phyloP scores from a whole-genome alignment of 1,140 invertebrate species.

The Nilaparvata lugens region DNA sequence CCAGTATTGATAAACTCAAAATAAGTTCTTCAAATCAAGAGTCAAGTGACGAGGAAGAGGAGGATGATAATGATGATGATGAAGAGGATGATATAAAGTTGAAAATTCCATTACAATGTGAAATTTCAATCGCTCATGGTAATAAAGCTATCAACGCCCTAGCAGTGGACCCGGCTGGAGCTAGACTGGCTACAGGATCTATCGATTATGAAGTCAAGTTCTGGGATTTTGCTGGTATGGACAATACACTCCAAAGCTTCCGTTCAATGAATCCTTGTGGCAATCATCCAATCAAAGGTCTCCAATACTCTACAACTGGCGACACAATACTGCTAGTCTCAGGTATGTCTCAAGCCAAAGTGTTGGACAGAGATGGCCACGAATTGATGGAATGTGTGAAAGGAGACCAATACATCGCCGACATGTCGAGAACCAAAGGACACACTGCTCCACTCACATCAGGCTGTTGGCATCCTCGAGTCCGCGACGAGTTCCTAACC shows the following conservation, averaged over 20 bases:
- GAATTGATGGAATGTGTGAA: slow-evolving; percentile 93
- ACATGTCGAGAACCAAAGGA: slow-evolving; percentile 91
- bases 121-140: slow-evolving; percentile 78
- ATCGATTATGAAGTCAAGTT: slow-evolving; percentile 93
- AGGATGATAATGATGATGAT: slow-evolving; percentile 32
- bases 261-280: slow-evolving; percentile 89
- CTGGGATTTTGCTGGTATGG: slow-evolving; percentile 99
- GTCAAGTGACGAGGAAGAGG: slow-evolving; percentile 31
- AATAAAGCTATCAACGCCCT: slow-evolving; percentile 78
- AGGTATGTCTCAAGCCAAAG: slow-evolving; percentile 86
- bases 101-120: slow-evolving; percentile 68
- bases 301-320: slow-evolving; percentile 90
- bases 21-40: slow-evolving; percentile 24
- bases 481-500: slow-evolving; percentile 89
- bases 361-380: slow-evolving; percentile 92
- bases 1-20: slow-evolving; percentile 14
- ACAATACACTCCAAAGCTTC: slow-evolving; percentile 80
- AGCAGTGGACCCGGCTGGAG: slow-evolving; percentile 84
- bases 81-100: slow-evolving; percentile 43
- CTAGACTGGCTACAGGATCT: slow-evolving; percentile 83
- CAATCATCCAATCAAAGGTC: slow-evolving; percentile 82
- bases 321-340: slow-evolving; percentile 90
- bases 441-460: slow-evolving; percentile 86
- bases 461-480: slow-evolving; percentile 90
- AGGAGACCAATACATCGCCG: slow-evolving; percentile 92